Evolutionary conservation across 1,140 invertebrate species (phyloP).

Genomic region (Mycetomoellerius zeteki): DNA sequence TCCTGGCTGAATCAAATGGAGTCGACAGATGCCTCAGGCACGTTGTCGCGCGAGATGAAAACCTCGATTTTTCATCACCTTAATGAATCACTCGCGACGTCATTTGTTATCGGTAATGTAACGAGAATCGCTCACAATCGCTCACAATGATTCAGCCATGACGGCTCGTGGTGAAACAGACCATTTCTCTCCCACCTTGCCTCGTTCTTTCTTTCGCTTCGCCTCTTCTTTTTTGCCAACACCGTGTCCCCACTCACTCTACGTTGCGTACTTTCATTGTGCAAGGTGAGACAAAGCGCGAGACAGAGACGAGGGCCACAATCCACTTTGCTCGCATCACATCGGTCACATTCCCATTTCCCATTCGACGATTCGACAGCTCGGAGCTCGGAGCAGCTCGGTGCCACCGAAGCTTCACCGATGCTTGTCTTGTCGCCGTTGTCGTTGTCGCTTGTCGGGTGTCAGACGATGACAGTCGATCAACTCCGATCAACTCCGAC

Average conservation of each 20-base stretch:
- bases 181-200: slow-evolving; percentile 64
- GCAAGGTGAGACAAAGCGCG: slow-evolving; percentile 52
- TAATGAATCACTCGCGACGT: slow-evolving; percentile 73
- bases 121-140: slow-evolving; percentile 53
- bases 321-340: slow-evolving; percentile 22
- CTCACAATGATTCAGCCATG: slow-evolving; percentile 78
- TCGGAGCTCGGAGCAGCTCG: not conserved
- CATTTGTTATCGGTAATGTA: slow-evolving; percentile 74
- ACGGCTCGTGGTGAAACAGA: slow-evolving; percentile 68
- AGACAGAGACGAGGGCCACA: slow-evolving; percentile 48
- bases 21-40: not conserved
- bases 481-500: slow-evolving; percentile 29
- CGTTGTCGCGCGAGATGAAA: not conserved
- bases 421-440: not conserved
- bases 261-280: slow-evolving; percentile 58
- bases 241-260: slow-evolving; percentile 52
- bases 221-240: slow-evolving; percentile 23
- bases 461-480: slow-evolving; percentile 1
- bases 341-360: too few species aligned
- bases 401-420: slow-evolving; percentile 12
- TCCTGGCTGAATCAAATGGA: not conserved
- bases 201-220: slow-evolving; percentile 10
- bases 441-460: not conserved
- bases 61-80: slow-evolving; percentile 35
- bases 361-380: not conserved